Evolutionary conservation across 2,888 invertebrate species (phyloP).

Genomic region (Homarus gammarus): DNA sequence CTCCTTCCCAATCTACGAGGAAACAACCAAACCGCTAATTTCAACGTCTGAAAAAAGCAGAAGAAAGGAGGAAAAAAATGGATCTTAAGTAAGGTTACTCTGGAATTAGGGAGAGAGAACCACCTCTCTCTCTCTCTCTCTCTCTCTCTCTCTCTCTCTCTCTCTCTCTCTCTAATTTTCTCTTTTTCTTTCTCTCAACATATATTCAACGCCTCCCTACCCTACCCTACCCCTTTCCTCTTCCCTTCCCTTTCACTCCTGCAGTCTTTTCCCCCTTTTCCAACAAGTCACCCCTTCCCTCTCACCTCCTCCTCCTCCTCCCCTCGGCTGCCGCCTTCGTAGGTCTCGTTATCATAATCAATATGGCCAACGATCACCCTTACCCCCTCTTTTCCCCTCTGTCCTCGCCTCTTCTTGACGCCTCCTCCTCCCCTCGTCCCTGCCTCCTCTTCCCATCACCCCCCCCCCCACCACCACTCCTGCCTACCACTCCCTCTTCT

Average conservation of each 20-base stretch:
- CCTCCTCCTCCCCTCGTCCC: background rate
- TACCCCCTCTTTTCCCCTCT: background rate
- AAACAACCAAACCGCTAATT: background rate
- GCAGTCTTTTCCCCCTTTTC: background rate
- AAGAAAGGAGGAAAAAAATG: background rate
- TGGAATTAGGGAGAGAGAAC: background rate
- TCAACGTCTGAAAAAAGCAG: background rate
- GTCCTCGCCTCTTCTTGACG: background rate
- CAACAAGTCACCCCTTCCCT: background rate
- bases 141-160: constrained; percentile 15
- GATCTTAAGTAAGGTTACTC: background rate
- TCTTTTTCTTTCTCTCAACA: constrained; percentile 7
- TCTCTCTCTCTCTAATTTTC: constrained; percentile 16
- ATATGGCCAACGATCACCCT: constrained; percentile 31
- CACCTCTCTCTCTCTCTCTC: constrained; percentile 13
- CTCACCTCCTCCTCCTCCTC: background rate
- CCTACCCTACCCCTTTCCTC: background rate
- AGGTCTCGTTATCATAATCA: constrained; percentile 35
- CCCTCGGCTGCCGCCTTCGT: background rate
- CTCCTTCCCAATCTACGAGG: background rate
- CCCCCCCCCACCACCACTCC: constrained; percentile 2
- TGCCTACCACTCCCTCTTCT: constrained; percentile 9
- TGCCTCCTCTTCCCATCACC: background rate
- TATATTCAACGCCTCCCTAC: no score
- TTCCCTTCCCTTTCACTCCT: constrained; percentile 14